Base-by-base conservation (phyloP, 2,888 invertebrate species). In the Drosophila atroscutellata region DNA sequence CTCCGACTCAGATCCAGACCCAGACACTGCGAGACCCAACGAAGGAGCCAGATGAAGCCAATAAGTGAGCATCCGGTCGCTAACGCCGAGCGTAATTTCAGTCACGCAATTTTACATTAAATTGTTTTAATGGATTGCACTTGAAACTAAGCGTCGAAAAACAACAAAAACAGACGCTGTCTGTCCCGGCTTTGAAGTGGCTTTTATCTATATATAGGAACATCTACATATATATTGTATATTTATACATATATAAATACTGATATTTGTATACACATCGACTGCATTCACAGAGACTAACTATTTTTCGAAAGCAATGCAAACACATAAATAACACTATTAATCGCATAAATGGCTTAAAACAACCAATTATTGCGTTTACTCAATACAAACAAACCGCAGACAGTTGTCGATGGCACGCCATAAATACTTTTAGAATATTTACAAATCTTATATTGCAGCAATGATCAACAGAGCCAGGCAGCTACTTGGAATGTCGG, bases 111-210 rank as follows among this genome's bases (percentile, higher is more conserved):
- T 80, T 66, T 62, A 55, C 64, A 80, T 77, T 68, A 81, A 81
- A 81, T 83, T 72, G 78, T 64, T 64, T 80, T 75, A 83, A 77
- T 83, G 74, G 65, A 77, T 68, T 68, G 71, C 75, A 51, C 72
- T 83, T 63, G 54, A 76, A 74, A 45, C 42, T 55, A 47, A 62
- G 47, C 57, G 63, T 39, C 45, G 49, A 73, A 66, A 24, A 56
- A 34, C 60, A 58, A 56, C 56, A 64, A 67, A 56, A 75, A 32
- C 60, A 66, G 54, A 50, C 64, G 45, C 50, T 60, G 58, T 39
- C 61, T 54, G 61, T 36, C 8, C 32, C 8, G 20, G 20, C 51
- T 50, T 28, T 20, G 15, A 57, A 66, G 58, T 49, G 54, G 30
- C n/a, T 11, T 28, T 24, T 24, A 36, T 24, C 28, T 36, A 30